Conservation (phyloP, 1,140 invertebrate species). For the Latrodectus geometricus region DNA sequence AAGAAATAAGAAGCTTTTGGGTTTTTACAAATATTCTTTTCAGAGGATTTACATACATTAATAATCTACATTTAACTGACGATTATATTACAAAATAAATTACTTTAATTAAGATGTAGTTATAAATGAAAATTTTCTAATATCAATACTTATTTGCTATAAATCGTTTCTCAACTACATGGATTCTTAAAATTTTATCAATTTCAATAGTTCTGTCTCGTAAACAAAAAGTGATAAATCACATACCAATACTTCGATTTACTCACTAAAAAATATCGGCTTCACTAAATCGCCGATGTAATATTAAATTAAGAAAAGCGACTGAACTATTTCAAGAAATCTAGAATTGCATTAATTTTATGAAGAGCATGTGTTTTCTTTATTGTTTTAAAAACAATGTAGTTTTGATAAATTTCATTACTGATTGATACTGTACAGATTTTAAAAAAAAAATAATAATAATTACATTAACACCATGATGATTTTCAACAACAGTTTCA, state of each 20-base stretch:
- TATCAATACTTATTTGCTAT: background rate
- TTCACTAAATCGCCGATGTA: no score
- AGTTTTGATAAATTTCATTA: background rate
- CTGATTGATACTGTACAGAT: background rate
- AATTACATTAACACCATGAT: constrained; percentile 84
- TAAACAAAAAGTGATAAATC: no score
- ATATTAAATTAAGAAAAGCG: background rate
- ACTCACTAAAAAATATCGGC: no score
- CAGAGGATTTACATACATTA: background rate
- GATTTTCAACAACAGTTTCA: constrained; percentile 81
- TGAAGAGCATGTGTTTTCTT: background rate
- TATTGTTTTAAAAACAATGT: background rate
- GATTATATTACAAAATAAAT: background rate
- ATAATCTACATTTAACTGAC: background rate
- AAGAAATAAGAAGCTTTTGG: background rate
- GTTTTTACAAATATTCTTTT: background rate
- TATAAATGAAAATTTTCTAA: background rate
- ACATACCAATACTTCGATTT: no score
- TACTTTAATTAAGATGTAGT: background rate
- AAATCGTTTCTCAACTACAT: no score
- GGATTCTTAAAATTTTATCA: no score
- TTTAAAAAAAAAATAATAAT: background rate
- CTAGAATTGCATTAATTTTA: background rate
- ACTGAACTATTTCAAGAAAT: background rate
- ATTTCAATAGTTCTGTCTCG: no score